These are phyloP conservation scores for Oedothorax gibbosus DNA, from an alignment of 1,140 invertebrate genomes.

Conservation along the genomic window DNA sequence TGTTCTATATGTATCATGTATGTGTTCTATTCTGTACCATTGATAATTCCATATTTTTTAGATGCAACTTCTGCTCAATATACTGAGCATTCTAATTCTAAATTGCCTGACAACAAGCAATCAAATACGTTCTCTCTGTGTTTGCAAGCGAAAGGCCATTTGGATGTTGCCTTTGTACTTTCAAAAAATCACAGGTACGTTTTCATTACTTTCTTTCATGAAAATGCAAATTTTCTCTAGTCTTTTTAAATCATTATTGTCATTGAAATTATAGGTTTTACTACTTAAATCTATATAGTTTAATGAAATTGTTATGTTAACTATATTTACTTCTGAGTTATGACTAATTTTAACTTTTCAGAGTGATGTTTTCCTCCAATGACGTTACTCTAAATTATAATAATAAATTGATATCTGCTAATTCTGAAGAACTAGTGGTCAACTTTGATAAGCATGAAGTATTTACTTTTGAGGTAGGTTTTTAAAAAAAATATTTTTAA, in stretches of 20 bases:
- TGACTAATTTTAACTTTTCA: neutral
- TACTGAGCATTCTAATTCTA: too few species aligned
- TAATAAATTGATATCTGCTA: slow-evolving; percentile 16
- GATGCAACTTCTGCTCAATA: too few species aligned
- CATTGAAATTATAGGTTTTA: too few species aligned
- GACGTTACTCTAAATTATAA: slow-evolving; percentile 24
- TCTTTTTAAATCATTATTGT: neutral
- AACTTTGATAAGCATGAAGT: slow-evolving; percentile 42
- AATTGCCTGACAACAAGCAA: slow-evolving; percentile 20
- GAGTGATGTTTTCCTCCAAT: slow-evolving; percentile 33
- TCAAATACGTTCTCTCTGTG: neutral
- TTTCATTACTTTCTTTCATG: neutral
- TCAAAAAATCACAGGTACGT: slow-evolving; percentile 41
- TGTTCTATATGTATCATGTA: too few species aligned
- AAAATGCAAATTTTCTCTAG: neutral
- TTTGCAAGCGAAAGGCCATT: slow-evolving; percentile 41
- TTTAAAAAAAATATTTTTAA: neutral
- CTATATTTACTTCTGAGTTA: neutral
- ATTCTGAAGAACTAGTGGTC: slow-evolving; percentile 40
- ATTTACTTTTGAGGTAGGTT: slow-evolving; percentile 44
- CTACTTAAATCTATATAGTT: neutral
- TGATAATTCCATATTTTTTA: too few species aligned
- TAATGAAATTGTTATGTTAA: neutral
- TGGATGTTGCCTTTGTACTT: slow-evolving; percentile 15
- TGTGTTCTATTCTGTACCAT: too few species aligned